Base-by-base conservation (phyloP, 2,797 vertebrate species). In the Triplophysa bombifrons region DNA sequence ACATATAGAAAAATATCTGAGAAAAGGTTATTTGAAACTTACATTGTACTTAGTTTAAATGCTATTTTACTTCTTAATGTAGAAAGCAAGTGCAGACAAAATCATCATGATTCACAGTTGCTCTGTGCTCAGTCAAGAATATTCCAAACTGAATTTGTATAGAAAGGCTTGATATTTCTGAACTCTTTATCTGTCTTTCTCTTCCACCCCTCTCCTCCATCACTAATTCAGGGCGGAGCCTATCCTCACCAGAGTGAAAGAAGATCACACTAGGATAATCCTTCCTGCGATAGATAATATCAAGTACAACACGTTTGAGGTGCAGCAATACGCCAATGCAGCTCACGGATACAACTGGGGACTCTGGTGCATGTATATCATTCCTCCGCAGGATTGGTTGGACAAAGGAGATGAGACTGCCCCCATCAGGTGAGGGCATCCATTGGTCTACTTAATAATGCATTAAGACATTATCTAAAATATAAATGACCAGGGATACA, bases 341-440 rank as follows among this genome's bases (percentile, higher is more conserved):
- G 98, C 98, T 71, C 98, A 99, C 0, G 98, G 97, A 86, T 99
- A 98, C 91, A 99, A 97, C 94, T 99, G 98, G 98, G 98, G 97
- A 0, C 92, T 99, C 80, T 99, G 98, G 98, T 99, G 98, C 87
- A 99, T 99, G 97, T 99, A 99, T 90, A 99, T 99, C 85, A 96
- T 96, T 82, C 98, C 98, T 0, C 97, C 97, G 0, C 97, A 96
- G 91, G 97, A 98, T 84, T 99, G 98, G 98, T 94, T 99, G 81
- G 97, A 98, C 89, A 96, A 94, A 27, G 97, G 96, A 0, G 97
- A 99, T 2, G 97, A 99, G 90, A 96, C 98, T 0, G 98, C 97
- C 2, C 98, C 98, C 80, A 99, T 99, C 94, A 95, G 97, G 98
- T 99, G 90, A 88, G 87, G 65, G 12, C 73, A 70, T 77, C 81